These are phyloP conservation scores for Pseudobourletiella spinata DNA, from an alignment of 1,140 invertebrate species.

Conservation along the genomic window DNA sequence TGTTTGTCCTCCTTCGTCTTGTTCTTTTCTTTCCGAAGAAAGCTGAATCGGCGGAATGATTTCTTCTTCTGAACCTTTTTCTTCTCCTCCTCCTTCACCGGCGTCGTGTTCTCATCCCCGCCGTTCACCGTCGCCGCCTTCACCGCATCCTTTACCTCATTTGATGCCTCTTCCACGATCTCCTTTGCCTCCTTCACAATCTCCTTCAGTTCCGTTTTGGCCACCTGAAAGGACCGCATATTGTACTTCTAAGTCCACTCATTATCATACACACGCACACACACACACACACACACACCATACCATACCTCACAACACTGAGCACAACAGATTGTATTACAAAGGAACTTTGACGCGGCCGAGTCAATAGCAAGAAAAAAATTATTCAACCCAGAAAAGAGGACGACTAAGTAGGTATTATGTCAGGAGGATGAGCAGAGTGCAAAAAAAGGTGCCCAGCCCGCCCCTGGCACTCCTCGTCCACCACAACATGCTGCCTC, in stretches of 20 bases:
- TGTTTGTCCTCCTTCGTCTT: constrained; percentile 37
- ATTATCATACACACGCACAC: too few relatives aligned
- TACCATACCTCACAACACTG: too few relatives aligned
- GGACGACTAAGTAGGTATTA: too few relatives aligned
- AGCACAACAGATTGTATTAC: too few relatives aligned
- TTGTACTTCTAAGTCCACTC: background rate
- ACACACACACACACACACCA: too few relatives aligned
- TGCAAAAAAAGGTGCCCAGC: too few relatives aligned
- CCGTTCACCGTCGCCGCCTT: constrained; percentile 9
- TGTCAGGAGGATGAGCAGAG: too few relatives aligned
- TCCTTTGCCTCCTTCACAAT: constrained; percentile 29
- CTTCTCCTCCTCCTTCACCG: constrained; percentile 34
- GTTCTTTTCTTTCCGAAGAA: constrained; percentile 37
- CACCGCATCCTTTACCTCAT: constrained; percentile 15
- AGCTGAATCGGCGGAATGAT: constrained; percentile 37
- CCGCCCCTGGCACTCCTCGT: too few relatives aligned
- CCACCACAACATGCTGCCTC: too few relatives aligned
- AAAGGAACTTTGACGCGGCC: too few relatives aligned
- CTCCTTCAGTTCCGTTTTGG: constrained; percentile 32
- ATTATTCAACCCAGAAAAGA: constrained; percentile 3
- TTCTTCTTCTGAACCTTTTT: constrained; percentile 38
- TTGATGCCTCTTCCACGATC: constrained; percentile 19
- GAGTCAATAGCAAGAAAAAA: background rate
- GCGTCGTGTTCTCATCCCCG: constrained; percentile 21
- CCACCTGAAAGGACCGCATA: constrained; percentile 19